Evolutionary conservation across 2,888 invertebrate genomes (phyloP), one percentile per base, ranked within the genome.

Genomic region (Allacma fusca): DNA sequence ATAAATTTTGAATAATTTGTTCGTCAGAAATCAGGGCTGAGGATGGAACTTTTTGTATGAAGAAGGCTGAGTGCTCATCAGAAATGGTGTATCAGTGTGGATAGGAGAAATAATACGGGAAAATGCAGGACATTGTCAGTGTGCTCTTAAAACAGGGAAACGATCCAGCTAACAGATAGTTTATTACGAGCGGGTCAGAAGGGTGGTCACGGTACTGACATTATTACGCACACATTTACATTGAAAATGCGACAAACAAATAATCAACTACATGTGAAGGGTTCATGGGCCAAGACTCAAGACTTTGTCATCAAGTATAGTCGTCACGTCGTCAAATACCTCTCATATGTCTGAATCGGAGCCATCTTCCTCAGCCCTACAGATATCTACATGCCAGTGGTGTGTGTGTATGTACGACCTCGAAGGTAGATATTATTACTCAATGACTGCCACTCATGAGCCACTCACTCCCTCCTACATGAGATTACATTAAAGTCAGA

Each of bases 161-260:
- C 1, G 16, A 50, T 40, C 40, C 4, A 50, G 2, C 34, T 34
- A 4, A 34, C 5, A 34, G n/a, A 50, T 50, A 13, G 50, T 62
- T 62, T 23, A 62, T 64, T 73, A 73, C 43, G 73, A 44, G 44
- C 43, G 68, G 75, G 79, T 79, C 76, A 80, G 57, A 78, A 65
- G 40, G 79, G 81, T 81, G 75, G 79, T 67, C 65, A 34, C 76
- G 80, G 80, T 79, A 74, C 76, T 77, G 78, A 80, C 78, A 80
- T 75, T 82, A 82, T 82, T 80, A 82, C 80, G 80, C 80, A 79
- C 80, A 79, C 78, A 79, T 80, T 81, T 80, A 80, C 79, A 79
- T 78, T 64, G 59, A 65, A 67, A 80, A 78, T 79, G 81, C 81
- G 81, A 80, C 79, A 80, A 80, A 80, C 78, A 79, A 80, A 80